Conservation (phyloP, 2,113 vertebrate genomes). For the Leptocoma aspasia region DNA sequence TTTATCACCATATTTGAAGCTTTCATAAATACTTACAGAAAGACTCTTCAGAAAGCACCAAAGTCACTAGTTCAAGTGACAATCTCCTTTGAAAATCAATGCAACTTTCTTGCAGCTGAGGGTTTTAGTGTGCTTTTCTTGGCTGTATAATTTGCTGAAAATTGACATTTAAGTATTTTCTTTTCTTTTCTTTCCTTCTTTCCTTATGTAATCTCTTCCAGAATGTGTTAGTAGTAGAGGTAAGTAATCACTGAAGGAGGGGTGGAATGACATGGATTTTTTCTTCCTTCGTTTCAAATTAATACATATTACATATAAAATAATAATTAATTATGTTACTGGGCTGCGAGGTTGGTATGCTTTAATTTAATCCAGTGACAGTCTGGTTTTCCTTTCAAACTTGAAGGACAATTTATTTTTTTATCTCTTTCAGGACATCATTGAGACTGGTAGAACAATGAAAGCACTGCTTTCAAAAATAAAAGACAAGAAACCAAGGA, state of each 20-base stretch:
- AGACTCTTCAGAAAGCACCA: neutral
- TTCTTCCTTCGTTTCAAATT: neutral
- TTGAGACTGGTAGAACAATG: constrained; percentile 83
- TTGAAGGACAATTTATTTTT: neutral
- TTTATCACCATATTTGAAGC: neutral
- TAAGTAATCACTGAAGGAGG: constrained; percentile 47
- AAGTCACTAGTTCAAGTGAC: neutral
- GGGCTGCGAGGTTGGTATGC: neutral
- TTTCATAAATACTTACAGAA: neutral
- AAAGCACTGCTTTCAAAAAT: constrained; percentile 77
- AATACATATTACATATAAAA: neutral
- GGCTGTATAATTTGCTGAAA: neutral
- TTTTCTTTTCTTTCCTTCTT: neutral
- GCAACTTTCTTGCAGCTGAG: neutral
- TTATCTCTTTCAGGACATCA: constrained; percentile 76
- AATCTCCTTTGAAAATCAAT: neutral
- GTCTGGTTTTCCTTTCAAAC: neutral
- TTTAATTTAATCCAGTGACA: neutral
- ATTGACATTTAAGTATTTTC: neutral
- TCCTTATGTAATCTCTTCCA: constrained; percentile 18
- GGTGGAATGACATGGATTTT: neutral
- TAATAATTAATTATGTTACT: neutral
- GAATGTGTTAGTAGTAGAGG: constrained; percentile 89
- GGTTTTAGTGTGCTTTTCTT: neutral
- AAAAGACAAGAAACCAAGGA: constrained; percentile 76